phyloP scores from a whole-genome alignment of 2,888 invertebrate species.

The Nasonovia ribisnigri region DNA sequence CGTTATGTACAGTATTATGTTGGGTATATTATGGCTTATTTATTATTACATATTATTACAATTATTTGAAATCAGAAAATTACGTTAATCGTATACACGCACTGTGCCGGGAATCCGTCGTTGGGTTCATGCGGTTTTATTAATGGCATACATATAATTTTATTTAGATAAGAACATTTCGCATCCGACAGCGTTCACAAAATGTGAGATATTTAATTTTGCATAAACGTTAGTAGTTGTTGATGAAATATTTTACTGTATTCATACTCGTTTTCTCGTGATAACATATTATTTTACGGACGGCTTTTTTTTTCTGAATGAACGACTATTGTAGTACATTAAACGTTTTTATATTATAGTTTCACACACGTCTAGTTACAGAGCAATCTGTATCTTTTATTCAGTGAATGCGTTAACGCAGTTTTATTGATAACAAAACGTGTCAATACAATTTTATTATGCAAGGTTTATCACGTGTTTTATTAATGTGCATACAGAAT shows the following conservation, averaged over 20 bases:
- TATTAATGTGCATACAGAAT: background rate
- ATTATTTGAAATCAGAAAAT: background rate
- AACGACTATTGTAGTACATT: background rate
- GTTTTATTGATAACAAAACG: background rate
- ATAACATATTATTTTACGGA: background rate
- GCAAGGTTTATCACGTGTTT: conserved; percentile 20
- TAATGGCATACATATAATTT: background rate
- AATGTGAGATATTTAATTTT: background rate
- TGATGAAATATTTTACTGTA: background rate
- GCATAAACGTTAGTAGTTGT: background rate
- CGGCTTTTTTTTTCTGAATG: background rate
- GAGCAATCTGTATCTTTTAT: conserved; percentile 28
- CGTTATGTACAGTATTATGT: background rate
- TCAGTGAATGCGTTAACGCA: background rate
- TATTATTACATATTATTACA: background rate
- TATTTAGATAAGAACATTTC: conserved; percentile 2
- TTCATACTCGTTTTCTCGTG: background rate
- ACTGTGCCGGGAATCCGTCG: background rate
- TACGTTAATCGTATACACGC: background rate
- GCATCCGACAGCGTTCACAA: background rate
- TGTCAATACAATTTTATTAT: background rate
- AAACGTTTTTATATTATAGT: background rate
- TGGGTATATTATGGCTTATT: background rate
- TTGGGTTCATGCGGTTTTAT: background rate
- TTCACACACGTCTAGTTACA: background rate